A percentile compares a stretch with the other conserved stretches of the same genome.
phyloP scores from a whole-genome alignment of 1,140 invertebrate species.

The Spodoptera frugiperda region DNA sequence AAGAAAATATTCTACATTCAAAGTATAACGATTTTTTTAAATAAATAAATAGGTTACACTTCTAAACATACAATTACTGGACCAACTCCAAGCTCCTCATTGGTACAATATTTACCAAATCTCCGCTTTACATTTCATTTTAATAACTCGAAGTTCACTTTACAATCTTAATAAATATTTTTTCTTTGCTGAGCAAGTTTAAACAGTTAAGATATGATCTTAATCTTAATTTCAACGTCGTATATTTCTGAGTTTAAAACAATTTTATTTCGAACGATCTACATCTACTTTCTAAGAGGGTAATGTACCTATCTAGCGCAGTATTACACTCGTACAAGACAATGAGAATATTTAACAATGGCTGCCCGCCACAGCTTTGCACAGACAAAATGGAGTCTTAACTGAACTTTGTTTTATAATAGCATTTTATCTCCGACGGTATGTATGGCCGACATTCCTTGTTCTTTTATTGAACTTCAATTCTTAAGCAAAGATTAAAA shows the following conservation, averaged over 20 bases:
- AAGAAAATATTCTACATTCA: too few relatives aligned
- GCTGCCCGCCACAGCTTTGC: conserved; percentile 24
- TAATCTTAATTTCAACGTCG: too few relatives aligned
- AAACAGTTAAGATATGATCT: too few relatives aligned
- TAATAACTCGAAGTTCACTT: too few relatives aligned
- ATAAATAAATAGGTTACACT: too few relatives aligned
- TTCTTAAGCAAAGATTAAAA: neutral
- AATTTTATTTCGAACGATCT: conserved; percentile 14
- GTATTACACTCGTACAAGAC: conserved; percentile 14
- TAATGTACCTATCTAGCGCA: conserved; percentile 26
- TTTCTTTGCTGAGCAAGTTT: too few relatives aligned
- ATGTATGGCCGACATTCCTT: neutral
- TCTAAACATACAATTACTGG: too few relatives aligned
- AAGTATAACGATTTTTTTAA: too few relatives aligned
- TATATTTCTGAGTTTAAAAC: conserved; percentile 6
- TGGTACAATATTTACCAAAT: too few relatives aligned
- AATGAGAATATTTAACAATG: conserved; percentile 32
- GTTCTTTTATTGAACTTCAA: neutral
- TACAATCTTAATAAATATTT: too few relatives aligned
- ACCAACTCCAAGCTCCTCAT: too few relatives aligned
- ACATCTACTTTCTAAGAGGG: conserved; percentile 17
- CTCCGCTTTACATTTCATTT: too few relatives aligned
- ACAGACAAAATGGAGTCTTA: conserved; percentile 24
- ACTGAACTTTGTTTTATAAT: conserved; percentile 26
- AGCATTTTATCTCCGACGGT: conserved; percentile 13